phyloP scores from a whole-genome alignment of 2,113 vertebrate species.

The Corvus moneduloides region DNA sequence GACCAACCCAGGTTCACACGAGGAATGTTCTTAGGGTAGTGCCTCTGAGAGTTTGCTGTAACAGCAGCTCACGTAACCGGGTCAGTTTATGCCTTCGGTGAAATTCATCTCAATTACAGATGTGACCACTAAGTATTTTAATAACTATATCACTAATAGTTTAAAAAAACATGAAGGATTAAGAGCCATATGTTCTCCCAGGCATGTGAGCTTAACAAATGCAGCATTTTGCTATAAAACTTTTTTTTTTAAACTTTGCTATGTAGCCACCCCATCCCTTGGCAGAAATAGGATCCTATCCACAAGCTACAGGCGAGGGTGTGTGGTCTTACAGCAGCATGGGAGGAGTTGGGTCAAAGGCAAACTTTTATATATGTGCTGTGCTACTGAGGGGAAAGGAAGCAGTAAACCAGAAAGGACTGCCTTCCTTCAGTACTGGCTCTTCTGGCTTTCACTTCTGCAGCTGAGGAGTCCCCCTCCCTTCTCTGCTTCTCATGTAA shows the following conservation, averaged over 20 bases:
- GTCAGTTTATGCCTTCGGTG: not conserved
- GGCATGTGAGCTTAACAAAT: not conserved
- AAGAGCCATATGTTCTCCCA: slow-evolving; percentile 7
- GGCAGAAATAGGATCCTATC: not conserved
- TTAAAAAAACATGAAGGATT: not conserved
- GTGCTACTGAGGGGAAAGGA: not conserved
- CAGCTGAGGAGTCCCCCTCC: slow-evolving; percentile 2
- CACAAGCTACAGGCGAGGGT: not conserved
- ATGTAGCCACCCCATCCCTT: not conserved
- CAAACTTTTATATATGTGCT: slow-evolving; percentile 4
- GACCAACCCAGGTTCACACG: not conserved
- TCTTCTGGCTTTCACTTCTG: not conserved
- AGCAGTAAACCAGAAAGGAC: slow-evolving; percentile 46
- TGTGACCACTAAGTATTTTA: not conserved
- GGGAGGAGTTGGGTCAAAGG: slow-evolving; percentile 40
- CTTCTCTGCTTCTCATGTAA: not conserved
- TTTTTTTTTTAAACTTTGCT: not conserved
- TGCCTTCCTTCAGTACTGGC: not conserved
- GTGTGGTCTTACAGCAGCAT: slow-evolving; percentile 44
- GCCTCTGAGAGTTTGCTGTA: not conserved
- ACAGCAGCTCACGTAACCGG: not conserved
- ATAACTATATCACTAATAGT: not conserved
- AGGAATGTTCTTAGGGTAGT: not conserved
- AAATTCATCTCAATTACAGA: slow-evolving; percentile 34
- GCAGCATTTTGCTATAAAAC: not conserved